phyloP scores from a whole-genome alignment of 2,113 vertebrate species.

The Tapirus terrestris region DNA sequence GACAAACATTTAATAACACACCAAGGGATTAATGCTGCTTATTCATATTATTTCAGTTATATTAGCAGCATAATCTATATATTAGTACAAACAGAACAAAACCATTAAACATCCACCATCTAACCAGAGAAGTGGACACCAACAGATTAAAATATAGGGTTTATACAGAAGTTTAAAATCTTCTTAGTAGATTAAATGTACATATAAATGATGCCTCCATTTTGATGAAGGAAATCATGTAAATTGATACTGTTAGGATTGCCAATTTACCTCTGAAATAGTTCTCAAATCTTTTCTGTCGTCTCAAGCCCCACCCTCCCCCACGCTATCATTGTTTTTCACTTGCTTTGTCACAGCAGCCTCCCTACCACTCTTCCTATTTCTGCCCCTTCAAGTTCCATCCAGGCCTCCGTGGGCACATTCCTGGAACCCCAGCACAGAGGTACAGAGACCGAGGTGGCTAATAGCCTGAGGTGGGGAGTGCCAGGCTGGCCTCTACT shows the following conservation, averaged over 20 bases:
- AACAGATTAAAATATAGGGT: neutral
- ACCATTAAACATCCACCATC: neutral
- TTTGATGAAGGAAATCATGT: neutral
- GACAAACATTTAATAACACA: neutral
- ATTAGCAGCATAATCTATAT: neutral
- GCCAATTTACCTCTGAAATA: neutral
- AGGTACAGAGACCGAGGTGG: fast-evolving
- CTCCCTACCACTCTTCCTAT: neutral
- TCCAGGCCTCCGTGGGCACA: fast-evolving
- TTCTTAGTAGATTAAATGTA: neutral
- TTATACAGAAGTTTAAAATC: neutral
- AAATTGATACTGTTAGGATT: neutral
- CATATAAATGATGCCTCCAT: neutral
- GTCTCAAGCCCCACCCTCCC: neutral
- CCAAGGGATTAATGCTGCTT: neutral
- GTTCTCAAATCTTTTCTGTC: neutral
- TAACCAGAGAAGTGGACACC: neutral
- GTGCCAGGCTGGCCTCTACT: too few relatives aligned
- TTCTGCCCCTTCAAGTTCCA: neutral
- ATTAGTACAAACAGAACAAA: neutral
- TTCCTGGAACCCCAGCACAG: neutral
- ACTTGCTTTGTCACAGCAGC: neutral
- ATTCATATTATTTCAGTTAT: neutral
- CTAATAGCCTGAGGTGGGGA: too few relatives aligned
- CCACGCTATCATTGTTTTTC: neutral